Evolutionary conservation across 1,140 invertebrate species (phyloP).

Genomic region (Drosophila guanche): DNA sequence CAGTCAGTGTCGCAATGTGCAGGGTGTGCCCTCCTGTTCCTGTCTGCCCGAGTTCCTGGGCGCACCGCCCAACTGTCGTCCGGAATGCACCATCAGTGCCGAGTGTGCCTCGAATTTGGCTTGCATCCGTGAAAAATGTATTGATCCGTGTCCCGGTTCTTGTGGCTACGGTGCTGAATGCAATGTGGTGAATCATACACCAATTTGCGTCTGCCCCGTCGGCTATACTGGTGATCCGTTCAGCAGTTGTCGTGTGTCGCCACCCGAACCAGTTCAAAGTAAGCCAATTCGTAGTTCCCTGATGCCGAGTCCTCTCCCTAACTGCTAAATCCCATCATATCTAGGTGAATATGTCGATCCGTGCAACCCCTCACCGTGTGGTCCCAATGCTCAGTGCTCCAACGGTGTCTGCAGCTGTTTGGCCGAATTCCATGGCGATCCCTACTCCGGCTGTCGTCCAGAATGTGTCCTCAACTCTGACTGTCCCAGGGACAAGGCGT

Average conservation of each 20-base stretch:
- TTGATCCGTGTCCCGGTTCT: constrained; percentile 92
- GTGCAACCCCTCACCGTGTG: constrained; percentile 91
- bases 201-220: constrained; percentile 90
- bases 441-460: constrained; percentile 91
- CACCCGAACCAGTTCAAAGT: constrained; percentile 84
- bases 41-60: constrained; percentile 90
- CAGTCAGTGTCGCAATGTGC: constrained; percentile 88
- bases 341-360: constrained; percentile 88
- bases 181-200: constrained; percentile 92
- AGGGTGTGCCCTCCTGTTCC: constrained; percentile 91
- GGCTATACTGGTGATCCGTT: constrained; percentile 94
- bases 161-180: constrained; percentile 93
- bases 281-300: constrained; percentile 83
- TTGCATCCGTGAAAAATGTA: constrained; percentile 92
- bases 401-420: constrained; percentile 91
- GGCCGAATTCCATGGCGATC: constrained; percentile 92
- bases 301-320: constrained; percentile 69
- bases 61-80: constrained; percentile 89
- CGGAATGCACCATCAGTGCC: constrained; percentile 93
- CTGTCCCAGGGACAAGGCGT: constrained; percentile 89
- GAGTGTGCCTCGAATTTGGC: constrained; percentile 92
- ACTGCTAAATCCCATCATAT: constrained; percentile 77
- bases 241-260: constrained; percentile 86
- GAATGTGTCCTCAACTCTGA: constrained; percentile 93
- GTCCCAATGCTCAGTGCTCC: constrained; percentile 91